Evolutionary conservation across 2,797 vertebrate species (phyloP).

Genomic region (Echeneis naucrates): DNA sequence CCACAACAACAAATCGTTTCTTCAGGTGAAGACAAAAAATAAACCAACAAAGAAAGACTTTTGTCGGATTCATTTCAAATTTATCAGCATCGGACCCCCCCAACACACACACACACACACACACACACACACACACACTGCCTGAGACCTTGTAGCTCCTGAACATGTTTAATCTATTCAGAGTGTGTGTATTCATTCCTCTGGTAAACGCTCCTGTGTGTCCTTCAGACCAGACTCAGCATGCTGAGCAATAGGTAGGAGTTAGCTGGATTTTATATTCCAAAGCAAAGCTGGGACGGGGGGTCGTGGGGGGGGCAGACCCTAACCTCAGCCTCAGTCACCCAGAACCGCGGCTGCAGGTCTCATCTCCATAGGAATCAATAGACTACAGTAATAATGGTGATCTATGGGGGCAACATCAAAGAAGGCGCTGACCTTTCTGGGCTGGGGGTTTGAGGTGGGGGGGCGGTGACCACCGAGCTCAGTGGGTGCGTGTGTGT

Average conservation of each 20-base stretch:
- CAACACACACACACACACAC: too few relatives aligned
- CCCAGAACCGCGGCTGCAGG: conserved; percentile 71
- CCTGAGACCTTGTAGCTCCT: conserved; percentile 24
- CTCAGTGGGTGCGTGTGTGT: conserved; percentile 55
- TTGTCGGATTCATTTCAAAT: conserved; percentile 12
- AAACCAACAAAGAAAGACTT: background rate
- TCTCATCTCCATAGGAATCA: conserved; percentile 86
- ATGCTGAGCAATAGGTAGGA: conserved; percentile 65
- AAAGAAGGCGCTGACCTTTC: conserved; percentile 84
- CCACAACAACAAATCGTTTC: background rate
- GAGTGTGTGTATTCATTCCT: conserved; percentile 47
- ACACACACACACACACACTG: too few relatives aligned
- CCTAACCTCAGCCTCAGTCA: conserved; percentile 74
- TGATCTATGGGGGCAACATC: conserved; percentile 86
- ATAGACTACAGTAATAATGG: conserved; percentile 88
- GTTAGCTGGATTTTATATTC: conserved; percentile 75
- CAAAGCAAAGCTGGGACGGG: conserved; percentile 39
- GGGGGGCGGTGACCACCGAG: conserved; percentile 63
- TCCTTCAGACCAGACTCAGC: conserved; percentile 71
- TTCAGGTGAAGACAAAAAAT: background rate
- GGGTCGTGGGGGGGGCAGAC: conserved; percentile 37
- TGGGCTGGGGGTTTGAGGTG: conserved; percentile 42
- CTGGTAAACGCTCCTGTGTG: conserved; percentile 45
- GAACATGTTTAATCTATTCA: conserved; percentile 33
- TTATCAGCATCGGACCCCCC: conserved; percentile 20